A percentile compares a stretch with the other conserved stretches of the same genome.
These are phyloP conservation scores for Chionoecetes opilio DNA, from an alignment of 1,140 invertebrate species.

Conservation along the genomic window DNA sequence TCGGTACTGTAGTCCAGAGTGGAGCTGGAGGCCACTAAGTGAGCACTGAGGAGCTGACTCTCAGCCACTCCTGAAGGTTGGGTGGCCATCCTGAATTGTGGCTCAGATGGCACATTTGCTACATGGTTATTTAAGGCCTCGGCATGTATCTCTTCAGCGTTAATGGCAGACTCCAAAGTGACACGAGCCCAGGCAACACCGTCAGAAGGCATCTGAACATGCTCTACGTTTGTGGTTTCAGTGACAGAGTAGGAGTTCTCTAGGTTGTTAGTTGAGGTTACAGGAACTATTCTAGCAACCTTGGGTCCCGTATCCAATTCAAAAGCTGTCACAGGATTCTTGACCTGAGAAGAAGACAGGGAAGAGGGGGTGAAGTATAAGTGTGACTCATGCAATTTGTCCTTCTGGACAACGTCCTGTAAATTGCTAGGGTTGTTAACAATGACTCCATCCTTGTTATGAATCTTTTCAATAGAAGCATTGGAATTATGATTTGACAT, in stretches of 20 bases:
- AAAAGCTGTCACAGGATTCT: constrained; percentile 59
- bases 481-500: background rate
- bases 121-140: constrained; percentile 65
- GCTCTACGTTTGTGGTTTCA: constrained; percentile 61
- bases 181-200: constrained; percentile 32
- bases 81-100: constrained; percentile 24
- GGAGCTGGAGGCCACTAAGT: constrained; percentile 62
- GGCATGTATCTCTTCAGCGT: constrained; percentile 57
- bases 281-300: constrained; percentile 64
- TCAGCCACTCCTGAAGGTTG: constrained; percentile 60
- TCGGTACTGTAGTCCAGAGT: constrained; percentile 67
- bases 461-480: background rate
- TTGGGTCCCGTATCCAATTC: constrained; percentile 55
- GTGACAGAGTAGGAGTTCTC: constrained; percentile 62
- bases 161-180: constrained; percentile 49
- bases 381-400: background rate
- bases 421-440: background rate
- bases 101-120: background rate
- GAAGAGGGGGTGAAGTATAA: constrained; percentile 53
- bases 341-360: constrained; percentile 69
- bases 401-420: background rate
- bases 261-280: constrained; percentile 67
- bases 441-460: background rate
- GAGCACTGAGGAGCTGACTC: constrained; percentile 42
- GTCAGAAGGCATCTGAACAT: constrained; percentile 45